Conservation (phyloP, 1,140 invertebrate genomes). For the Megathymus violae region DNA sequence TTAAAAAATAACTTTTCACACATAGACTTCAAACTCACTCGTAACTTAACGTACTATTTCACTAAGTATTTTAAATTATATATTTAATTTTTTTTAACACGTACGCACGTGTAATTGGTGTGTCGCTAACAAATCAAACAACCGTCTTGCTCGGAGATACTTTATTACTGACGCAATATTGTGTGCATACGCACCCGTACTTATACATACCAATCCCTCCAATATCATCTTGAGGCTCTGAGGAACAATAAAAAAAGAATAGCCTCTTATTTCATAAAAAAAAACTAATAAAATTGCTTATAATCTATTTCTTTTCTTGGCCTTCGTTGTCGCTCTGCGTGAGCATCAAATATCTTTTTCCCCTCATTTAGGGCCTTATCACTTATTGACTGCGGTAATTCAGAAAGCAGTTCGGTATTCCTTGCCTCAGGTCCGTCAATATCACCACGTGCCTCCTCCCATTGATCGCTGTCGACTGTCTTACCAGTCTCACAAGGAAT, state of each 20-base stretch:
- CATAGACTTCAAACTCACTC: too few relatives aligned
- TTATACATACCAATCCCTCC: background rate
- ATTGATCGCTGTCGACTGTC: background rate
- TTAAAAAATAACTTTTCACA: too few relatives aligned
- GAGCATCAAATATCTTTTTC: background rate
- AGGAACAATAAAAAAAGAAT: background rate
- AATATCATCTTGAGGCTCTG: background rate
- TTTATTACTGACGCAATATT: slow-evolving; percentile 29
- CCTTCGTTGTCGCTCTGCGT: background rate
- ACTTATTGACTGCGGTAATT: background rate
- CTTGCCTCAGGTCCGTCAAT: background rate
- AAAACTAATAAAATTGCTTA: too few relatives aligned
- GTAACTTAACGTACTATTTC: too few relatives aligned
- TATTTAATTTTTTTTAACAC: background rate
- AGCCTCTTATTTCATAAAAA: background rate
- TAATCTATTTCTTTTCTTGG: background rate
- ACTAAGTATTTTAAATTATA: too few relatives aligned
- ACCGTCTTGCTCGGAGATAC: too few relatives aligned
- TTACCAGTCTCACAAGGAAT: too few relatives aligned
- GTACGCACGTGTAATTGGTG: too few relatives aligned
- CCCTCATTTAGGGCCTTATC: too few relatives aligned
- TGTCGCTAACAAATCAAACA: too few relatives aligned
- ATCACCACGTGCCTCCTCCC: background rate
- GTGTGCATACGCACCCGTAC: too few relatives aligned
- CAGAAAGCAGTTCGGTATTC: background rate